These are phyloP conservation scores for Apodemus speciosus DNA, from an alignment of 2,113 vertebrate species.

Conservation along the genomic window DNA sequence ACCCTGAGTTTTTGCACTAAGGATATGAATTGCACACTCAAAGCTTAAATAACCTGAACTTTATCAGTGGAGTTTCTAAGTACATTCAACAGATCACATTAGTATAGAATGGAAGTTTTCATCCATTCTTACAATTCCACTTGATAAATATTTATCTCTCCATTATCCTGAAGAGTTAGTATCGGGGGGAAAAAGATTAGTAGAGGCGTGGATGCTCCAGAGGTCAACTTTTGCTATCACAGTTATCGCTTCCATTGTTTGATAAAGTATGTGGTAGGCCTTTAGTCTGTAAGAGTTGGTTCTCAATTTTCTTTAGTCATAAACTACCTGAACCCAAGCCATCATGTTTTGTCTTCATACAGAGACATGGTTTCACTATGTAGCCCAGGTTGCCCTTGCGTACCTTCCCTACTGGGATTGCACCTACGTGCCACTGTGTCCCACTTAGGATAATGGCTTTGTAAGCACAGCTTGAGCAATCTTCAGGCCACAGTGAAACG, in stretches of 20 bases:
- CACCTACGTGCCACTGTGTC: not conserved
- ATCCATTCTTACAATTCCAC: not conserved
- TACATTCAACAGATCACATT: constrained; percentile 6
- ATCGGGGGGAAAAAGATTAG: not conserved
- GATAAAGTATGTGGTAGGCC: not conserved
- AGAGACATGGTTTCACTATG: not conserved
- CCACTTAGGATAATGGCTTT: not conserved
- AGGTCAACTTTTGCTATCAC: not conserved
- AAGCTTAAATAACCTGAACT: not conserved
- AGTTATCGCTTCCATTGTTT: not conserved
- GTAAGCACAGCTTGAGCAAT: not conserved
- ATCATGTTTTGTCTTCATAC: not conserved
- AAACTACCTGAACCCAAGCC: not conserved
- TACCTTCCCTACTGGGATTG: not conserved
- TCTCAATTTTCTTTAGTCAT: not conserved
- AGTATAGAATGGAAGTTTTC: not conserved
- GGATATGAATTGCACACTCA: not conserved
- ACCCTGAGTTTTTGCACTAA: not conserved
- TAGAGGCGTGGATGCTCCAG: not conserved
- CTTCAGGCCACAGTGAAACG: not conserved
- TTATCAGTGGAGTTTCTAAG: not conserved
- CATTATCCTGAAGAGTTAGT: not conserved
- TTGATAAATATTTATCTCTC: not conserved
- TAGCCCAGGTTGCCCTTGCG: not conserved
- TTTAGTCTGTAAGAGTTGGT: not conserved